These are phyloP conservation scores for Prochilodus magdalenae DNA, from an alignment of 2,113 vertebrate genomes.

Conservation along the genomic window DNA sequence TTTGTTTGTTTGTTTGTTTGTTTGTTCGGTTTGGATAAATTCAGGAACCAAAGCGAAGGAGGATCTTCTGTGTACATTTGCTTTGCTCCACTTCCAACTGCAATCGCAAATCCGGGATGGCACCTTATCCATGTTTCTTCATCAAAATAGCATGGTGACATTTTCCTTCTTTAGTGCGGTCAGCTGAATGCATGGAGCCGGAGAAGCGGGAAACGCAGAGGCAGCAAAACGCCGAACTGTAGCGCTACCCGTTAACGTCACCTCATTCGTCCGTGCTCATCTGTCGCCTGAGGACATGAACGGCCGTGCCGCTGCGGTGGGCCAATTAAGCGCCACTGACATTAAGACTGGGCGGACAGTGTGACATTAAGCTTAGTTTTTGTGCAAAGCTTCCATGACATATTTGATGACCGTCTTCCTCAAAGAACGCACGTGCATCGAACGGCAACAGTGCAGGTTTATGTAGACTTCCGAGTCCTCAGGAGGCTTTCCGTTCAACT, in stretches of 20 bases:
- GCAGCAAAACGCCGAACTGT: conserved; percentile 24
- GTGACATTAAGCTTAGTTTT: conserved; percentile 78
- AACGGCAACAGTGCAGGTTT: conserved; percentile 15
- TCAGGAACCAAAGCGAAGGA: not conserved
- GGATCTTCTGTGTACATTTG: not conserved
- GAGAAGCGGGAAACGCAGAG: conserved; percentile 21
- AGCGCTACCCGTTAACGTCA: not conserved
- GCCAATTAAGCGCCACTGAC: conserved; percentile 78
- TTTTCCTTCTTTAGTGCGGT: conserved; percentile 47
- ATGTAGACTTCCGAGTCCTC: not conserved
- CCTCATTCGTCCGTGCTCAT: conserved; percentile 33
- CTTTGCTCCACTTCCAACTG: not conserved
- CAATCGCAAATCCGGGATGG: conserved; percentile 22
- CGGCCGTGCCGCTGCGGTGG: conserved; percentile 64
- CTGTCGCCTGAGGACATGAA: conserved; percentile 61
- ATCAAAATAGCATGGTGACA: conserved; percentile 43
- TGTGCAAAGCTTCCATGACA: conserved; percentile 73
- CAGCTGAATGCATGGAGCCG: not conserved
- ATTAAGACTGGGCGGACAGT: conserved; percentile 71
- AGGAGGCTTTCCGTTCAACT: not conserved
- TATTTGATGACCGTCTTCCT: conserved; percentile 57
- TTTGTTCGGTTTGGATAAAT: not conserved
- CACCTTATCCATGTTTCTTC: conserved; percentile 23
- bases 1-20: not conserved
- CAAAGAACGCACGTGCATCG: conserved; percentile 42